Evolutionary conservation across 2,888 invertebrate genomes (phyloP), one percentile per base, ranked within the genome.

Genomic region (Dromius quadrimaculatus): DNA sequence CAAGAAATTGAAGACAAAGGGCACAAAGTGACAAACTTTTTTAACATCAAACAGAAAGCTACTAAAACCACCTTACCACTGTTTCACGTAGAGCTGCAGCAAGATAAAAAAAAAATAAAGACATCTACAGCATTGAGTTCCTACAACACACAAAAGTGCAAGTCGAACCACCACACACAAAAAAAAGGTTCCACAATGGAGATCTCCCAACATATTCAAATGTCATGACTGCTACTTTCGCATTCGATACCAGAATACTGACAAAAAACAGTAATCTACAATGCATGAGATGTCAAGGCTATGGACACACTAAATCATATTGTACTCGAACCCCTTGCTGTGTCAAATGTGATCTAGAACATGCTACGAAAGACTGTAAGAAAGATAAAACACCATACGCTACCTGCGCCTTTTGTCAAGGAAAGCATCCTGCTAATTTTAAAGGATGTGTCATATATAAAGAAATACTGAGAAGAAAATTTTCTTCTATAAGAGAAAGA

Each of bases 241-340:
- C n/a, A n/a, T n/a, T n/a, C n/a, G n/a, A n/a, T n/a, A n/a, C n/a
- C n/a, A n/a, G n/a, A n/a, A n/a, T n/a, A n/a, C n/a, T n/a, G n/a
- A n/a, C n/a, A n/a, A n/a, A n/a, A n/a, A n/a, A n/a, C n/a, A n/a
- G n/a, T n/a, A n/a, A n/a, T n/a, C n/a, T n/a, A n/a, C 50, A 38
- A 65, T 36, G 41, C 17, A 38, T 43, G 5, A 38, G 73, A 9
- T 76, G 76, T 45, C 77, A 77, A 68, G n/a, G 45, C 32, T 77
- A 74, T 19, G 75, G 76, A 0, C 76, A 78, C 62, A 75, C 77
- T 0, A 36, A 74, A 65, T 71, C 70, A 6, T 76, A 75, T 63
- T 75, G 74, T 43, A 71, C 50, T 15, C 22, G 72, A 54, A 47
- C 62, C 8, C 71, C 36, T 20, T 45, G 57, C 13, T 66, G n/a